Evolutionary conservation across 2,888 invertebrate genomes (phyloP).

Genomic region (Netelia virgata): DNA sequence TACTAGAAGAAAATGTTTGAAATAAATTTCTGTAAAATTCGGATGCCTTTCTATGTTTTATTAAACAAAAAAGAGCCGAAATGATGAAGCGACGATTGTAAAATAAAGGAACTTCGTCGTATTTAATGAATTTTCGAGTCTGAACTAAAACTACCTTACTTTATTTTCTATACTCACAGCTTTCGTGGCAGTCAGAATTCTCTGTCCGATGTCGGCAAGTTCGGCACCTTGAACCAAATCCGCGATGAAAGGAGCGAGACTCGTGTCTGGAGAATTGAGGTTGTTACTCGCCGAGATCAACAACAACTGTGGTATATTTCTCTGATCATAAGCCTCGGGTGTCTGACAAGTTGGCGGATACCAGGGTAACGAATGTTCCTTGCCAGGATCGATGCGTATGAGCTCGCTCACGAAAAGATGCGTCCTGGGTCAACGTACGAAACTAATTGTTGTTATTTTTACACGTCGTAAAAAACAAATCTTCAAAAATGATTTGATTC

Average conservation of each 20-base stretch:
- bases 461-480: background rate
- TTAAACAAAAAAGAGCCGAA: no score
- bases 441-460: background rate
- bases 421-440: slow-evolving; percentile 68
- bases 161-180: slow-evolving; percentile 85
- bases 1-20: background rate
- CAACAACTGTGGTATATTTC: slow-evolving; percentile 82
- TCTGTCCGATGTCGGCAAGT: slow-evolving; percentile 92
- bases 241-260: slow-evolving; percentile 84
- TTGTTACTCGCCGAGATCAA: slow-evolving; percentile 74
- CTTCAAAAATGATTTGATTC: background rate
- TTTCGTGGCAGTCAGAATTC: slow-evolving; percentile 90
- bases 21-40: no score
- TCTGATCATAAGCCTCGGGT: slow-evolving; percentile 81
- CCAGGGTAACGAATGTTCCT: slow-evolving; percentile 91
- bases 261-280: slow-evolving; percentile 79
- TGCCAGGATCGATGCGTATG: slow-evolving; percentile 87
- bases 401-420: slow-evolving; percentile 84
- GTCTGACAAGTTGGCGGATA: slow-evolving; percentile 90
- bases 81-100: no score
- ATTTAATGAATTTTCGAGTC: no score
- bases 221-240: slow-evolving; percentile 84
- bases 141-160: background rate
- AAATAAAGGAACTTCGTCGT: no score
- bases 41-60: no score